Conservation (phyloP, 1,140 invertebrate genomes). For the Pseudoatta argentina region DNA sequence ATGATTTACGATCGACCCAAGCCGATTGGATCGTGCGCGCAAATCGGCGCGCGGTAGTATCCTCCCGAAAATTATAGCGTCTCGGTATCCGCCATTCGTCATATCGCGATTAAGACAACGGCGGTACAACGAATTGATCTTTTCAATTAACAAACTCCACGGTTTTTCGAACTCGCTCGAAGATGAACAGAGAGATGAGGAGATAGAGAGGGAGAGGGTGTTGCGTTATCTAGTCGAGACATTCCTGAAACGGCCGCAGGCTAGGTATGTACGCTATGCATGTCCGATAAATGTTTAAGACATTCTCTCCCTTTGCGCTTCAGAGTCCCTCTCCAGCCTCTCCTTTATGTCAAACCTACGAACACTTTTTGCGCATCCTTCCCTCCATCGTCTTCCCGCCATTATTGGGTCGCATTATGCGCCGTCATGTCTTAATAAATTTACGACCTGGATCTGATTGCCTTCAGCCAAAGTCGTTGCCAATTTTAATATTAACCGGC, state of each 20-base stretch:
- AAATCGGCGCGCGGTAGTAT: conserved; percentile 15
- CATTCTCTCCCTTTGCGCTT: conserved; percentile 1
- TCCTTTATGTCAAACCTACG: background rate
- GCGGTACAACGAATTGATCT: background rate
- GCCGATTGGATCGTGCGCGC: background rate
- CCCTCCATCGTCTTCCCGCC: background rate
- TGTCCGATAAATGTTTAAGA: conserved; percentile 54
- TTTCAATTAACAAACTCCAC: conserved; percentile 55
- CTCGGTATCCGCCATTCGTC: conserved; percentile 24
- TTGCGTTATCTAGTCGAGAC: conserved; percentile 23
- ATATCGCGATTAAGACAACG: conserved; percentile 46
- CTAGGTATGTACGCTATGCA: conserved; percentile 52
- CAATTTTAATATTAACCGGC: conserved; percentile 63
- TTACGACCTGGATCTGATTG: conserved; percentile 69
- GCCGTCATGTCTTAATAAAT: conserved; percentile 75
- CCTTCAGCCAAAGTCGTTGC: conserved; percentile 48
- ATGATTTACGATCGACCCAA: conserved; percentile 43
- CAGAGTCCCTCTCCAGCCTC: background rate
- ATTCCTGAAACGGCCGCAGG: conserved; percentile 55
- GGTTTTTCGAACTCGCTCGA: background rate
- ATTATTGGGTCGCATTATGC: conserved; percentile 67
- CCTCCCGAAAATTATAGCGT: conserved; percentile 48
- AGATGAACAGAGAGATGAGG: background rate
- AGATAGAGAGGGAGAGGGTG: background rate
- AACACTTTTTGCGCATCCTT: conserved; percentile 17